Evolutionary conservation across 2,797 vertebrate genomes (phyloP).

Genomic region (Macroramphosus scolopax): DNA sequence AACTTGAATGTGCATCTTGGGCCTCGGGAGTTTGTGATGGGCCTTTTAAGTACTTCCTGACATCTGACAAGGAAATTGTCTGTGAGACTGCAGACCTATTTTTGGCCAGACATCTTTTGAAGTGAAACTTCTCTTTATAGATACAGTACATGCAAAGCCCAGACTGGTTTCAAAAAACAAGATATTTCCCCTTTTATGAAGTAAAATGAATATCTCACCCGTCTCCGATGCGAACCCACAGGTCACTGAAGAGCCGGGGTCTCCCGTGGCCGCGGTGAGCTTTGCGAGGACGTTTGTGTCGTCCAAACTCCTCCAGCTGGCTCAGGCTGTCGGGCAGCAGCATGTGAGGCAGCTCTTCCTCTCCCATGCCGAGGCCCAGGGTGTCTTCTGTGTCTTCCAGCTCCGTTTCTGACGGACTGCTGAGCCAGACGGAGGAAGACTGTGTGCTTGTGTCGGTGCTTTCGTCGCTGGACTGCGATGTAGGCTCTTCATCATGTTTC

Average conservation of each 20-base stretch:
- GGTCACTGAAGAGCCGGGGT: constrained; percentile 92
- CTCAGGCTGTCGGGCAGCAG: constrained; percentile 94
- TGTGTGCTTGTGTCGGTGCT: constrained; percentile 21
- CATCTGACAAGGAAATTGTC: too few relatives aligned
- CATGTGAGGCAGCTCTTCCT: constrained; percentile 84
- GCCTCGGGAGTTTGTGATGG: too few relatives aligned
- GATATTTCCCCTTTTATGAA: too few relatives aligned
- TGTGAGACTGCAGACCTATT: too few relatives aligned
- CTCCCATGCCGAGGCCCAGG: constrained; percentile 55
- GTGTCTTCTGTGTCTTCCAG: constrained; percentile 58
- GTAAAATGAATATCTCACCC: constrained; percentile 81
- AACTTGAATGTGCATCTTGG: too few relatives aligned
- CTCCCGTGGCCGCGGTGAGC: constrained; percentile 82
- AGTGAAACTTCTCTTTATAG: too few relatives aligned
- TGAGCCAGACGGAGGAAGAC: constrained; percentile 59
- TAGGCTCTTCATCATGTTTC: constrained; percentile 46
- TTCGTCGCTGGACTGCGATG: constrained; percentile 39
- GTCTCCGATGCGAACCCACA: constrained; percentile 96
- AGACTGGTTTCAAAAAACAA: too few relatives aligned
- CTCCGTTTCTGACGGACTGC: constrained; percentile 61
- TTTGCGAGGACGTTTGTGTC: constrained; percentile 90
- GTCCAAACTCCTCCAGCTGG: constrained; percentile 95
- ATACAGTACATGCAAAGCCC: too few relatives aligned
- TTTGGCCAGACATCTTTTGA: too few relatives aligned
- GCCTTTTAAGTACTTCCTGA: too few relatives aligned